Evolutionary conservation across 2,113 vertebrate genomes (phyloP).

Genomic region (Mandrillus leucophaeus): DNA sequence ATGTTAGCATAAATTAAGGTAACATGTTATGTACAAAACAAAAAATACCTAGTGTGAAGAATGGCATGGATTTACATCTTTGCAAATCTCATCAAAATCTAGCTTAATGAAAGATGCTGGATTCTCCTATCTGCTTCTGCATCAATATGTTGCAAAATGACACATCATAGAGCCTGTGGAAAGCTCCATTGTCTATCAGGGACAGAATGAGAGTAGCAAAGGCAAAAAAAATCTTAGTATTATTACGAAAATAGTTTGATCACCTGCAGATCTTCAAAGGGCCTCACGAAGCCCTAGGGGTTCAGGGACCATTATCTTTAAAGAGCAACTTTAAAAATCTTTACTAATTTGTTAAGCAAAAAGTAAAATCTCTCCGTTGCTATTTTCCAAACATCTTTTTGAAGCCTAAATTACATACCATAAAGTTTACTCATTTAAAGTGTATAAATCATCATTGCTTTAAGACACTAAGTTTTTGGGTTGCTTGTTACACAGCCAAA

Average conservation of each 20-base stretch:
- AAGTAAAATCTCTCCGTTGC: not conserved
- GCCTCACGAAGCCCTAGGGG: not conserved
- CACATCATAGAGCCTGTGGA: not conserved
- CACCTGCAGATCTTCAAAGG: not conserved
- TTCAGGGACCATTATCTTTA: not conserved
- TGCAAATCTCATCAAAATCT: not conserved
- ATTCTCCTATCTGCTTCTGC: not conserved
- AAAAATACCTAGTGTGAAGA: not conserved
- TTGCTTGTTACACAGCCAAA: conserved; percentile 33
- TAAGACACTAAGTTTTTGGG: not conserved
- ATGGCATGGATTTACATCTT: not conserved
- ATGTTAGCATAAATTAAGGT: not conserved
- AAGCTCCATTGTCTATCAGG: not conserved
- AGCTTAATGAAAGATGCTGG: not conserved
- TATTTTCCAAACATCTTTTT: not conserved
- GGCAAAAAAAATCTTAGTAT: not conserved
- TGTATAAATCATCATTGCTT: not conserved
- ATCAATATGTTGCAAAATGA: not conserved
- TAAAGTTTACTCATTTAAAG: not conserved
- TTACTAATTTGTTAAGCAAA: not conserved
- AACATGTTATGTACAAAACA: not conserved
- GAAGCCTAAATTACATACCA: not conserved
- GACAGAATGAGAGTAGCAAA: not conserved
- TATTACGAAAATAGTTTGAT: not conserved
- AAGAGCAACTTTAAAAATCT: not conserved